A percentile compares a stretch with the other conserved stretches of the same genome.
phyloP scores from a whole-genome alignment of 1,140 invertebrate species.

The Acromyrmex echinatior region DNA sequence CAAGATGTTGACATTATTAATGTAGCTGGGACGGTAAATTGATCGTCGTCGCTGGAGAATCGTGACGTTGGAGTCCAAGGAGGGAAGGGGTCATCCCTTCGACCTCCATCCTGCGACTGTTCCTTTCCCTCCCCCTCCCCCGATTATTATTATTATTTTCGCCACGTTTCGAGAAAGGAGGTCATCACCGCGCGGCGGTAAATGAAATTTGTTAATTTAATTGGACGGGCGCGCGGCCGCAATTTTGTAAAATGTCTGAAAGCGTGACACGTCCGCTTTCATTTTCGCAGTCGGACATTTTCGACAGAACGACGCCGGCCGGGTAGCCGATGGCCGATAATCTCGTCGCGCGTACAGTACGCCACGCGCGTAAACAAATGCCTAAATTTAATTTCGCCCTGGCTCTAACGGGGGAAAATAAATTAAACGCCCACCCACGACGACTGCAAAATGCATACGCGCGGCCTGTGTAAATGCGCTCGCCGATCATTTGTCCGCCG shows the following conservation, averaged over 20 bases:
- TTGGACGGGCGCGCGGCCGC: slow-evolving; percentile 34
- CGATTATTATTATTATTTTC: slow-evolving; percentile 41
- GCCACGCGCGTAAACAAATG: slow-evolving; percentile 70
- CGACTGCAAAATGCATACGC: slow-evolving; percentile 64
- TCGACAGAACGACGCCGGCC: background rate
- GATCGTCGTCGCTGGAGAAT: slow-evolving; percentile 37
- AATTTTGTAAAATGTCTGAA: slow-evolving; percentile 55
- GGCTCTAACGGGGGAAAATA: slow-evolving; percentile 59
- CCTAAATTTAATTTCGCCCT: slow-evolving; percentile 74
- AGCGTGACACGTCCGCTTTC: slow-evolving; percentile 53
- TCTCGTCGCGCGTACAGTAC: slow-evolving; percentile 57
- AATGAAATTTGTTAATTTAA: slow-evolving; percentile 50
- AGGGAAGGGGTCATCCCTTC: background rate
- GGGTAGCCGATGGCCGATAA: slow-evolving; percentile 59
- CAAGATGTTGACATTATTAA: slow-evolving; percentile 69
- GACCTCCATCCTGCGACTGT: no score
- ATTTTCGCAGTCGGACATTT: slow-evolving; percentile 54
- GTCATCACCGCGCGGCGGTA: background rate
- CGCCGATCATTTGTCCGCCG: slow-evolving; percentile 64
- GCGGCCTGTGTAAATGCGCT: slow-evolving; percentile 61
- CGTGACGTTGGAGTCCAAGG: slow-evolving; percentile 27
- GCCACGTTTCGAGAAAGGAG: background rate
- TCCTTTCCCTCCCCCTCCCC: background rate
- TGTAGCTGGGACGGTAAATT: slow-evolving; percentile 48
- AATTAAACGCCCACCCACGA: slow-evolving; percentile 67